phyloP scores from a whole-genome alignment of 1,140 invertebrate genomes.

The Pseudobourletiella spinata region DNA sequence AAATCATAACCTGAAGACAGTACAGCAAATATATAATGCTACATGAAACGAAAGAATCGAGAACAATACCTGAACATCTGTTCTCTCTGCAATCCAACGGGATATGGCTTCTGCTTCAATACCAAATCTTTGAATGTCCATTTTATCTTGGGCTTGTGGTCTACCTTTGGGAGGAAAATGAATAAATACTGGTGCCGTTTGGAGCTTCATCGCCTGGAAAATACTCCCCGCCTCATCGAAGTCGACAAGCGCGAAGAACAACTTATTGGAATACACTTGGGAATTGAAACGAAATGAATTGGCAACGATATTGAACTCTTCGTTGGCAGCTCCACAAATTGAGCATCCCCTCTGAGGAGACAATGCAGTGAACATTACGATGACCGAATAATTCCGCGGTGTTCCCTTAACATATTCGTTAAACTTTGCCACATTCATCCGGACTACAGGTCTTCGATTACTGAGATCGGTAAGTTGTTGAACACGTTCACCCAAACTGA shows the following conservation, averaged over 20 bases:
- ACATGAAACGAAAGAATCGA: too few species aligned
- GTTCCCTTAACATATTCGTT: constrained; percentile 69
- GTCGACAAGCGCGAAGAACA: constrained; percentile 97
- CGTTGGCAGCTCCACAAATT: constrained; percentile 88
- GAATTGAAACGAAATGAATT: constrained; percentile 88
- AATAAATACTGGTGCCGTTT: constrained; percentile 95
- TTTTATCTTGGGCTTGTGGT: constrained; percentile 84
- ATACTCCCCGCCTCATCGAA: constrained; percentile 98
- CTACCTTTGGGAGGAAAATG: constrained; percentile 98
- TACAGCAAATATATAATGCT: too few species aligned
- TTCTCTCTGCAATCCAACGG: constrained; percentile 92
- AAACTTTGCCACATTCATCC: constrained; percentile 86
- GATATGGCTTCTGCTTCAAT: constrained; percentile 92
- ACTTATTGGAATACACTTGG: constrained; percentile 73
- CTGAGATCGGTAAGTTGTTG: constrained; percentile 85
- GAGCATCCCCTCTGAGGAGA: constrained; percentile 82
- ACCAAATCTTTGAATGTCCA: constrained; percentile 94
- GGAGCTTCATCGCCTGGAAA: constrained; percentile 87
- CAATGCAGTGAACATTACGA: constrained; percentile 97
- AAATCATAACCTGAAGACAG: too few species aligned
- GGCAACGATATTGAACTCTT: constrained; percentile 91
- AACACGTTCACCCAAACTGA: constrained; percentile 68
- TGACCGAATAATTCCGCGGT: constrained; percentile 93
- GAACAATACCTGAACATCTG: constrained; percentile 73
- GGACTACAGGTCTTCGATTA: constrained; percentile 75